Conservation (phyloP, 2,888 invertebrate species). For the Cabera pusaria region DNA sequence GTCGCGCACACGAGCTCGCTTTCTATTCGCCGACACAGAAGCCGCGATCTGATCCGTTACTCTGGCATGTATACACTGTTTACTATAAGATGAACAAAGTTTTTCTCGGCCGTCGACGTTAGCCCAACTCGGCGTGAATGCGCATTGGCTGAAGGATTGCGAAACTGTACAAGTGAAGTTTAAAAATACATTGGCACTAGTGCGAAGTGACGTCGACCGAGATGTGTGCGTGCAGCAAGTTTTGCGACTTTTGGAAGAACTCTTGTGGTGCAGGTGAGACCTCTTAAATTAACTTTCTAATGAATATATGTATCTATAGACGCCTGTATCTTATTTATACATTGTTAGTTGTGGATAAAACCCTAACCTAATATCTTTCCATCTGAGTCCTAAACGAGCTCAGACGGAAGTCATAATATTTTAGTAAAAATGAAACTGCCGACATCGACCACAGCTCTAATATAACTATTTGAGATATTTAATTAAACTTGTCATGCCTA, state of each 20-base stretch:
- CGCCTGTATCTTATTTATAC: too few relatives aligned
- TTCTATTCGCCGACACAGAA: conserved; percentile 66
- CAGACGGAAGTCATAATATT: conserved; percentile 14
- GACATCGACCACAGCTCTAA: too few relatives aligned
- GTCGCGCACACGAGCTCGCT: conserved; percentile 53
- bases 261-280: conserved; percentile 78
- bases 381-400: conserved; percentile 22
- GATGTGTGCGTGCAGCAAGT: conserved; percentile 80
- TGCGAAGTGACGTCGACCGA: conserved; percentile 68
- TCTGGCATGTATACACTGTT: conserved; percentile 63
- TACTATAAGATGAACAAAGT: conserved; percentile 57
- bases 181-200: conserved; percentile 81
- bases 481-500: too few relatives aligned
- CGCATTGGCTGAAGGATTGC: conserved; percentile 71
- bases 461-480: too few relatives aligned
- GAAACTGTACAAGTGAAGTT: conserved; percentile 81
- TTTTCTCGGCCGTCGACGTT: conserved; percentile 56
- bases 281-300: conserved; percentile 48
- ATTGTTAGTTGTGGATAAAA: not conserved
- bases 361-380: conserved; percentile 46
- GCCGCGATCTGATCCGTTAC: conserved; percentile 58
- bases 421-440: too few relatives aligned
- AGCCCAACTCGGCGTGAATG: conserved; percentile 59
- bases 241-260: conserved; percentile 79
- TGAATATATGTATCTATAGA: too few relatives aligned